Evolutionary conservation across 2,888 invertebrate species (phyloP), one percentile per base, ranked within the genome.

Genomic region (Erebia ligea): DNA sequence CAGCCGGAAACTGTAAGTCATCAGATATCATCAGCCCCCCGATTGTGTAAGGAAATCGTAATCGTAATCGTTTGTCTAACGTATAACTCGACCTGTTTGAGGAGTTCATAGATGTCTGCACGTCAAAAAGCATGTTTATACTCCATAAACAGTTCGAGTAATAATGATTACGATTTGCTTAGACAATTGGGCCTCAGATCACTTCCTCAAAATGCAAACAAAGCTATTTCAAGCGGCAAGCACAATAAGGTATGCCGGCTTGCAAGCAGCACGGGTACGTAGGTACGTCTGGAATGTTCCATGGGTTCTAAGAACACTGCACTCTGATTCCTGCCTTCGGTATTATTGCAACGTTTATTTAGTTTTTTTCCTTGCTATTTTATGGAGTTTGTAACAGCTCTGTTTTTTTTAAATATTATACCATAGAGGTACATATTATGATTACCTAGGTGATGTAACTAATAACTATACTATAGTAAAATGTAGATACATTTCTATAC

Each of bases 281-380:
- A 13, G 81, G 80, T 81, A 86, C 82, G 82, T 73, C 77, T 76
- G 84, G 84, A 85, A 87, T 86, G 84, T 79, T 80, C 81, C 75
- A 76, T 78, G 79, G 76, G 71, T 89, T 88, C 90, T 82, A 68
- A 78, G 88, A 75, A 73, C 42, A 45, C 59, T 34, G 45, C 42
- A 64, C 34, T 57, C 54, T 66, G 25, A 50, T 54, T 65, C 48
- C 61, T 42, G 68, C 11, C 54, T n/a, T 21, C 54, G 48, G 48
- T 13, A 50, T 34, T 25, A 63, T 48, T 50, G 52, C 63, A 19
- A 42, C 45, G 42, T 48, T 48, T 62, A 48, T 62, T 19, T 45
- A 62, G 13, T 62, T 62, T 45, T 62, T 62, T 62, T 62, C 48
- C 9, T 62, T 15, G 15, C 48, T 19, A 6, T 62, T 62, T 48